Evolutionary conservation across 2,797 vertebrate species (phyloP), one percentile per base, ranked within the genome.

Genomic region (Bryconaethiops microstoma): DNA sequence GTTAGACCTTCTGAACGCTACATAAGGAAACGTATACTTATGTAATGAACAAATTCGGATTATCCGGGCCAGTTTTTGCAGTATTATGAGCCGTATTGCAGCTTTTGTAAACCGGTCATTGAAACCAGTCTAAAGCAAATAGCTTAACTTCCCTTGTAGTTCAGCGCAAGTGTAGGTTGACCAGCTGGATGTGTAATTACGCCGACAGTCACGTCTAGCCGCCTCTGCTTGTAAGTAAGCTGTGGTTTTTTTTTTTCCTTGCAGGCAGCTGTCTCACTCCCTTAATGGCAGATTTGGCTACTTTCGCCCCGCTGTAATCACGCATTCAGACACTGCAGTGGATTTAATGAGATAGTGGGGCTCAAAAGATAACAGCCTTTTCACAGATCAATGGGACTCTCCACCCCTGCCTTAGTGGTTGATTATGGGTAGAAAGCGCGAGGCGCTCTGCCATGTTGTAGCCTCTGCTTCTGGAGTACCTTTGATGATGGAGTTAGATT

Each of bases 341-440:
- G 81, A 60, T 86, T 86, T 80, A 86, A 84, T 82, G 81, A 86
- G 81, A 82, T 42, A 55, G 70, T 74, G 76, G 78, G 60, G 67
- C 72, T 62, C 48, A 69, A 52, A 64, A 77, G 82, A 83, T 81
- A 74, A 83, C 39, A 2, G 69, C 52, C 68, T 65, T 40, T 79
- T 84, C 76, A 59, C 77, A 75, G 78, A 80, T 86, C 82, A 84
- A 39, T 73, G 63, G 63, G 42, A 13, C 78, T 82, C 74, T 78
- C 80, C 80, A 48, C 57, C 68, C 54, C 57, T 71, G 39, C 72
- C 72, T 65, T 64, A 48, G 77, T 45, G 79, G 63, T 72, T 79
- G 83, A 82, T 86, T 84, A 82, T 52, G 54, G 39, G 42, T 54
- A 17, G 64, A 45, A 50, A 69, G 77, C 74, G 23, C 60, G 9